These are phyloP conservation scores for Dasysyrphus albostriatus DNA, from an alignment of 2,888 invertebrate species.

Conservation along the genomic window DNA sequence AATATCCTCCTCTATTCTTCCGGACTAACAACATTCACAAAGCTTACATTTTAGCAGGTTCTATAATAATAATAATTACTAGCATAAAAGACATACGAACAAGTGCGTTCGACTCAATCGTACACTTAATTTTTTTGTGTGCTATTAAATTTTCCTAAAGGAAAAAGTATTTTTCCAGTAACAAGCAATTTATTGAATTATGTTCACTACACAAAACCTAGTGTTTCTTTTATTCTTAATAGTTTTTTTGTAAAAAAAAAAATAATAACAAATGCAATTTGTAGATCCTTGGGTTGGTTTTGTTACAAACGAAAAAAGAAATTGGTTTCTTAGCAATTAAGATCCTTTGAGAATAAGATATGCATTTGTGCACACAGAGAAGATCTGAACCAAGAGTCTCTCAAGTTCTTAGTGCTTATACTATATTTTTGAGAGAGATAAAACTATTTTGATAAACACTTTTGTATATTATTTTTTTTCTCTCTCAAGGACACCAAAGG, in stretches of 20 bases:
- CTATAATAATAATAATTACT: no score
- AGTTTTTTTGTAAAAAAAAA: not conserved
- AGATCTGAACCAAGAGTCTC: conserved; percentile 1
- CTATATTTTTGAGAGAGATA: conserved; percentile 17
- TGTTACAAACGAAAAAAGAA: conserved; percentile 14
- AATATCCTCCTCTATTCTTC: no score
- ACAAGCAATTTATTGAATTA: conserved; percentile 52
- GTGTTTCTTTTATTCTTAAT: not conserved
- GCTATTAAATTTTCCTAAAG: not conserved
- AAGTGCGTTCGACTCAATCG: not conserved
- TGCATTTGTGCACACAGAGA: conserved; percentile 20
- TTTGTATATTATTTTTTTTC: not conserved
- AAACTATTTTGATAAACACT: conserved; percentile 31
- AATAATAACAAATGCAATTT: conserved; percentile 3
- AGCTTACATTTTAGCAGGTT: no score
- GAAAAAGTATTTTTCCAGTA: conserved; percentile 25
- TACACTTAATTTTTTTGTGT: not conserved
- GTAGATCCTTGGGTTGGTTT: conserved; percentile 11
- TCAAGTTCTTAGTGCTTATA: not conserved
- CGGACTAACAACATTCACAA: no score
- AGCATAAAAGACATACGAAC: not conserved
- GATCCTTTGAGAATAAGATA: conserved; percentile 53
- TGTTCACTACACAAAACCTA: not conserved
- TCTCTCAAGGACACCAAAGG: conserved; percentile 44
- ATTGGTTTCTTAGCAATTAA: conserved; percentile 41